Conservation (phyloP, 2,888 invertebrate species). For the Drosophila setosimentum region DNA sequence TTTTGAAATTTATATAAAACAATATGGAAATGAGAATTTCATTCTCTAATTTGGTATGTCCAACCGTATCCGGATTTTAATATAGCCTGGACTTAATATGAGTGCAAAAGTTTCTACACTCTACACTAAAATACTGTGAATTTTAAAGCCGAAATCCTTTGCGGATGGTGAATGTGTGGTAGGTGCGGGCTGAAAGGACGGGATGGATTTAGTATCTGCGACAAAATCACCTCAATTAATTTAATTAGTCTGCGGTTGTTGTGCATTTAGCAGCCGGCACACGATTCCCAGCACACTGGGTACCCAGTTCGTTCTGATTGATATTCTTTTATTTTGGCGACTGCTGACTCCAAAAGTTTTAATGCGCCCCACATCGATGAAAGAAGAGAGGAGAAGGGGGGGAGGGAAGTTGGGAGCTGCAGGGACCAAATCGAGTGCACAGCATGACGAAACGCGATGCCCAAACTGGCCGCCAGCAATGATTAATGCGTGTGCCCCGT, state of each 20-base stretch:
- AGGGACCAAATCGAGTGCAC: conserved; percentile 48
- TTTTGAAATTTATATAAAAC: neutral
- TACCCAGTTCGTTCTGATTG: conserved; percentile 7
- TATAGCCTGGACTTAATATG: neutral
- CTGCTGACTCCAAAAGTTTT: conserved; percentile 27
- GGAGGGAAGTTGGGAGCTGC: neutral
- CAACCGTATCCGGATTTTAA: neutral
- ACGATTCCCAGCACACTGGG: conserved; percentile 2
- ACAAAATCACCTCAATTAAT: conserved; percentile 81
- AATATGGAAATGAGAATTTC: neutral
- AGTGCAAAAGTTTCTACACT: neutral
- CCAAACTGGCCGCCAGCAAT: conserved; percentile 59
- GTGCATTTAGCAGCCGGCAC: conserved; percentile 35
- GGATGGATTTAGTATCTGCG: conserved; percentile 50
- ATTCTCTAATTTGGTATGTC: neutral
- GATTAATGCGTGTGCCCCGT: conserved; percentile 63
- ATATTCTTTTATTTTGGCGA: conserved; percentile 28
- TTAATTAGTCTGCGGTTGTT: conserved; percentile 80
- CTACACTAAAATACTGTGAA: neutral
- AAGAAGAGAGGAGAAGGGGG: too few relatives aligned
- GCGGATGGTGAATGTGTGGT: conserved; percentile 49
- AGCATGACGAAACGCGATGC: conserved; percentile 65
- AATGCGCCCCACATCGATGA: conserved; percentile 2
- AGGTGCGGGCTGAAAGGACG: neutral
- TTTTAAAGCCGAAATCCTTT: conserved; percentile 40